Evolutionary conservation across 2,113 vertebrate genomes (phyloP).

Genomic region (Fregata magnificens): DNA sequence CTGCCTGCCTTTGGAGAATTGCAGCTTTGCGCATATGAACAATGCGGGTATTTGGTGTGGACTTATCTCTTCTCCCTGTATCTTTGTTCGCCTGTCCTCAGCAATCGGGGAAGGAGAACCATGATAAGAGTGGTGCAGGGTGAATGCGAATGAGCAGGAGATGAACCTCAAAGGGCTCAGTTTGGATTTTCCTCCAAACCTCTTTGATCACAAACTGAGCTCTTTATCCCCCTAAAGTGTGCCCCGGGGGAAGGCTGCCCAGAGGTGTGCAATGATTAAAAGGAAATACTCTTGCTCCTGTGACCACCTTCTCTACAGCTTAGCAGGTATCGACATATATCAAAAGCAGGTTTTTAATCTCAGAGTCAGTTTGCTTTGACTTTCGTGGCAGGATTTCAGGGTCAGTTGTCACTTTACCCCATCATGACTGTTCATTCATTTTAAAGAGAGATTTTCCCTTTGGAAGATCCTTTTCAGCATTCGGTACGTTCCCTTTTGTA

Average conservation of each 20-base stretch:
- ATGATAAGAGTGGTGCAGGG: neutral
- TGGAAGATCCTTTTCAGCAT: neutral
- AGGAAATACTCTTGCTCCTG: neutral
- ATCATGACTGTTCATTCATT: neutral
- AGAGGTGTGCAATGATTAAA: slow-evolving; percentile 18
- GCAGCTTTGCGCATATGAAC: neutral
- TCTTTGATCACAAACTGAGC: slow-evolving; percentile 31
- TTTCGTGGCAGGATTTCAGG: neutral
- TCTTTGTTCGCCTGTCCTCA: neutral
- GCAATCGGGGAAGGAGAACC: neutral
- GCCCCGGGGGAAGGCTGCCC: neutral
- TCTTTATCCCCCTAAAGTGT: neutral
- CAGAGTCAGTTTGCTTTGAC: neutral
- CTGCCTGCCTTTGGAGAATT: neutral
- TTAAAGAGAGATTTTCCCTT: neutral
- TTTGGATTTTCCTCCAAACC: neutral
- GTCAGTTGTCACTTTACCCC: neutral
- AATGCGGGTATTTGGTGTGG: rapidly evolving
- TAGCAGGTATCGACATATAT: neutral
- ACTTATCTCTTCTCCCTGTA: neutral
- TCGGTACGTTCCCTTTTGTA: rapidly evolving
- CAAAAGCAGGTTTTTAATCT: neutral
- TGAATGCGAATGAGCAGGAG: neutral
- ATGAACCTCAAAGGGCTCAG: neutral
- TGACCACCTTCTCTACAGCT: neutral